Base-by-base conservation (phyloP, 2,113 vertebrate species). In the Myocastor coypus region DNA sequence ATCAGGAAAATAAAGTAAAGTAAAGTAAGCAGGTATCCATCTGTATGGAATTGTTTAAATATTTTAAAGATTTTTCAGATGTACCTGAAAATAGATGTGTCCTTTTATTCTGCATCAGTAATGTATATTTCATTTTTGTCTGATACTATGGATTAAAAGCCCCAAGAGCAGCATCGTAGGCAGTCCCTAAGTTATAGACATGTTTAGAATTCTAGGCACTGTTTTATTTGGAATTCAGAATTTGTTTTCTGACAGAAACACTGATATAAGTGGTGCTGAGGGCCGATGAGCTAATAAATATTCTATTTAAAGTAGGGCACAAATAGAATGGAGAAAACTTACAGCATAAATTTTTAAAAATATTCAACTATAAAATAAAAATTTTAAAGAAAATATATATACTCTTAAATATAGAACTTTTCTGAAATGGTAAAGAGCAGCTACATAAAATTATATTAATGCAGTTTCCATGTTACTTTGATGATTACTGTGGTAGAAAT, bases 331-430 rank as follows among this genome's bases (percentile, higher is more conserved):
- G 1, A 52, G 42, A 83, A 69, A 24, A 84, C 66, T n/a, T 68
- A 69, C 40, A 92, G 87, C 57, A 78, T 40, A 83, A 61, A 77
- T 77, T 94, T 68, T 83, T 61, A 19, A 63, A 89, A 94, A 55
- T 85, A 89, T 87, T 57, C 16, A 94, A 40, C 24, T 26, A 83
- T 55, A 86, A 92, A 96, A 83, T 68, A 89, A 81, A 83, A 78
- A 28, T 8, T 75, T 83, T 81, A 75, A 11, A 78, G 20, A 94
- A 94, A 81, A 73, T 66, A 66, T 0, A 37, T 73, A 93, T 81
- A 93, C 24, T 84, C 19, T 83, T 81, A 87, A 87, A 82, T 55
- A 57, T 2, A 57, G 46, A 80, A 50, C 55, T 85, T 94, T 46
- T 71, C 61, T 40, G 1, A 87, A 92, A 94, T 87, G 13, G 8